Percentiles rank a stretch among this genome's conserved stretches.
Evolutionary conservation across 1,140 invertebrate species (phyloP).

Genomic region (Agrypnia vestita): DNA sequence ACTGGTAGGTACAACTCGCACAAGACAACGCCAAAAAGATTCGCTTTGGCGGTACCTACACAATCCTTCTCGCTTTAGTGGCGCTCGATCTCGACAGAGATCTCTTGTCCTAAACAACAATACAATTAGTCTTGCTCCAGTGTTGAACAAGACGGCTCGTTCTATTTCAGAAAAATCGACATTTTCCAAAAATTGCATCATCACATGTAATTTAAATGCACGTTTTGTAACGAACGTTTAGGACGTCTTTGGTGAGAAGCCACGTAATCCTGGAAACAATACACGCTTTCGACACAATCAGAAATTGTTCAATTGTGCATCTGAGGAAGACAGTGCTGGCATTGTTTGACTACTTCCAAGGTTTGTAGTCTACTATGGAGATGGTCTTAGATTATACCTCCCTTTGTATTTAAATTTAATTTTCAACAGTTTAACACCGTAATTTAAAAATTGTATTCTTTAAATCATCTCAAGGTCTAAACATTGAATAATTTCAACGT

Average conservation of each 20-base stretch:
- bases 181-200: constrained; percentile 2
- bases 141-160: background rate
- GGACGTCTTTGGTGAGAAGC: constrained; percentile 4
- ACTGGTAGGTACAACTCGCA: too few relatives aligned
- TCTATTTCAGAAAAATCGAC: background rate
- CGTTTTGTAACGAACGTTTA: constrained; percentile 17
- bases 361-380: background rate
- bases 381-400: constrained; percentile 16
- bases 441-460: constrained; percentile 28
- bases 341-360: constrained; percentile 20
- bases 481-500: background rate
- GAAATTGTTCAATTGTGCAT: constrained; percentile 32
- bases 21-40: too few relatives aligned
- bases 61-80: too few relatives aligned
- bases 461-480: constrained; percentile 31
- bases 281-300: constrained; percentile 31
- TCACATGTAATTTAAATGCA: background rate
- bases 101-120: background rate
- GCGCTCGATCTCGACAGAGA: background rate
- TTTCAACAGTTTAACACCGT: background rate
- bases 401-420: constrained; percentile 39
- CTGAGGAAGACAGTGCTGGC: background rate
- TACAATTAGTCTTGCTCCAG: background rate
- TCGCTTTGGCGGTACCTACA: too few relatives aligned
- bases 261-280: constrained; percentile 16